Base-by-base conservation (phyloP, 2,888 invertebrate genomes). In the Agrotis segetum region DNA sequence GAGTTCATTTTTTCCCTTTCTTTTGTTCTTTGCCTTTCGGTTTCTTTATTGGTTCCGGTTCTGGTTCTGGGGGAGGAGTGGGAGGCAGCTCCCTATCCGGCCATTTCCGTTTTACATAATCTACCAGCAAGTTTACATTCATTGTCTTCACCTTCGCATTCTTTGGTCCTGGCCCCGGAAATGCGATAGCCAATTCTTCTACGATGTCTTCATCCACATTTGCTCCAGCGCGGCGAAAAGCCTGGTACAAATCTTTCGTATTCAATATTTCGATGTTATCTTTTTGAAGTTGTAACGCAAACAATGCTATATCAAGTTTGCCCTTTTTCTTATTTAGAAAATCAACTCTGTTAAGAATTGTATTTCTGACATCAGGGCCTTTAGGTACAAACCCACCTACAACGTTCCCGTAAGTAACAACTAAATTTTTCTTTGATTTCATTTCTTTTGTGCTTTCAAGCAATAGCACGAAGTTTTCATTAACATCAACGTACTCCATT, bases 51-150 rank as follows among this genome's bases (percentile, higher is more conserved):
- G 21, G 21, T n/a, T 40, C 40, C 40, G 29, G 74, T 58, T 47
- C 84, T 0, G 81, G 84, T 79, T 91, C 90, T 0, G 92, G 91
- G 0, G 90, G 90, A 7, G 93, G 92, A 14, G 92, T 92, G 0
- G 89, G 88, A 1, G 92, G 93, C 46, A 94, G 73, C 46, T 90
- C 83, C 19, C 88, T 88, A 2, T 93, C 92, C 4, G 94, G 94
- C 93, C 94, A 94, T 82, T 91, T 91, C 40, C 92, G 87, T 61
- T 83, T 85, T 19, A 92, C 82, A 76, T 87, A 94, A 21, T 94
- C 94, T 2, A 85, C 90, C 49, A 93, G 29, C 13, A 68, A 40
- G 7, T 50, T 76, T 3, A 94, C 63, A 84, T 91, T 83, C 29
- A 94, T 85, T 5, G 82, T 87, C 74, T 89, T 93, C 2, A 74